Evolutionary conservation across 2,888 invertebrate species (phyloP).

Genomic region (Baronia brevicornis): DNA sequence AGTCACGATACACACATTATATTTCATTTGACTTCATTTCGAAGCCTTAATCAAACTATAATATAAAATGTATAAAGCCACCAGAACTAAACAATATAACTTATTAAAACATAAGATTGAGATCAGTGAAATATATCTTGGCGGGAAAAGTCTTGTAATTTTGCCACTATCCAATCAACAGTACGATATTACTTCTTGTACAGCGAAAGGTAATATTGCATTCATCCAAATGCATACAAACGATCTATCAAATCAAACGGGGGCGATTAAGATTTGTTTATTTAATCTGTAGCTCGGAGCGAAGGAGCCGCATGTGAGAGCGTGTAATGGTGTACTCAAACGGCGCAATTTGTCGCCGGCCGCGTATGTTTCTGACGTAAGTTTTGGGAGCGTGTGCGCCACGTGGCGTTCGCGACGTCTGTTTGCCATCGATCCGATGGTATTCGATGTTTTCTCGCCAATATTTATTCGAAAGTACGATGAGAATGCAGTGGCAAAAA

Average conservation of each 20-base stretch:
- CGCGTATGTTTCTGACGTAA: constrained; percentile 40
- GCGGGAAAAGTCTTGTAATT: no score
- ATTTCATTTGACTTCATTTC: no score
- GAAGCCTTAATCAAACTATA: no score
- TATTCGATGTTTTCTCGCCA: constrained; percentile 18
- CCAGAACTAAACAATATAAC: no score
- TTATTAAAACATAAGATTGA: no score
- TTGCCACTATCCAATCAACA: no score
- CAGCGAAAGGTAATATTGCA: no score
- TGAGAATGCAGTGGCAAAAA: not conserved
- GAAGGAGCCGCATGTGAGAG: constrained; percentile 14
- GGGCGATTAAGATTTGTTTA: constrained; percentile 9
- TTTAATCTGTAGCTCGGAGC: constrained; percentile 11
- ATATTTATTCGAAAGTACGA: constrained; percentile 1
- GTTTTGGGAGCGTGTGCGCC: constrained; percentile 36
- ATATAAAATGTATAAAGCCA: no score
- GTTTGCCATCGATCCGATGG: constrained; percentile 36
- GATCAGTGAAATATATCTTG: no score
- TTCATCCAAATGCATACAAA: no score
- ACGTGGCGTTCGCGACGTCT: constrained; percentile 39
- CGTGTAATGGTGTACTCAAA: constrained; percentile 28
- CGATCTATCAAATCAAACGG: not conserved
- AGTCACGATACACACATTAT: no score
- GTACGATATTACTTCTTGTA: no score
- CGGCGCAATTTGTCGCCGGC: constrained; percentile 23